Conservation (phyloP, 2,797 vertebrate genomes). For the Characodon lateralis region DNA sequence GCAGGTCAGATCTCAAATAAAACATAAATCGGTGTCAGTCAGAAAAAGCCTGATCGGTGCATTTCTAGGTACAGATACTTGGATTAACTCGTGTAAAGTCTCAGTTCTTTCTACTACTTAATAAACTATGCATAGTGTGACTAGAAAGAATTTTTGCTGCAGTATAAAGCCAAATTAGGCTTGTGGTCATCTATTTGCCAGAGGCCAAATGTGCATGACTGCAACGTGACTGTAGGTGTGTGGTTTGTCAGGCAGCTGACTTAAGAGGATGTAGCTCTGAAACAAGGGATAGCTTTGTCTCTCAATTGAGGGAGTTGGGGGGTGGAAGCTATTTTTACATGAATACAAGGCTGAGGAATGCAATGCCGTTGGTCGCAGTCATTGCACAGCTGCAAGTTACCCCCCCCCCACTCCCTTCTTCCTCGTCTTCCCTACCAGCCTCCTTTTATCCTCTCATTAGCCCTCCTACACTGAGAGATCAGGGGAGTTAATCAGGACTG, state of each 20-base stretch:
- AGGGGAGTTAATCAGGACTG: conserved; percentile 54
- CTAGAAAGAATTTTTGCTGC: conserved; percentile 3
- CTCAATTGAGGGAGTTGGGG: conserved; percentile 36
- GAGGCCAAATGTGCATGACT: conserved; percentile 53
- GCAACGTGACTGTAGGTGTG: conserved; percentile 58
- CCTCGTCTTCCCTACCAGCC: neutral
- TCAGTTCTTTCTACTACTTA: neutral
- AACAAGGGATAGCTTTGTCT: conserved; percentile 75
- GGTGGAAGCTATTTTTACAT: conserved; percentile 73
- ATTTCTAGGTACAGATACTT: neutral
- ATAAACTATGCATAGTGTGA: neutral
- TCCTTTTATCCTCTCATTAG: conserved; percentile 4
- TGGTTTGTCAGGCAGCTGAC: conserved; percentile 70
- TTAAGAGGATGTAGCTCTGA: conserved; percentile 64
- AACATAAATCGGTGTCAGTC: neutral
- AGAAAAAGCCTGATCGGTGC: neutral
- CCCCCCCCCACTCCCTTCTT: conserved; percentile 1
- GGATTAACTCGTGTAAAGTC: neutral
- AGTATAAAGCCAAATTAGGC: conserved; percentile 39
- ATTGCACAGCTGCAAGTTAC: conserved; percentile 69
- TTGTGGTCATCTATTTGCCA: conserved; percentile 16
- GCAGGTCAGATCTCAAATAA: neutral
- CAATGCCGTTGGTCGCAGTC: conserved; percentile 40
- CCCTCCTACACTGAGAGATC: conserved; percentile 23
- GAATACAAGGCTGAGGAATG: conserved; percentile 72